A percentile compares a stretch with the other conserved stretches of the same genome.
Conservation (phyloP, 1,140 invertebrate genomes). For the Nebria ingens region DNA sequence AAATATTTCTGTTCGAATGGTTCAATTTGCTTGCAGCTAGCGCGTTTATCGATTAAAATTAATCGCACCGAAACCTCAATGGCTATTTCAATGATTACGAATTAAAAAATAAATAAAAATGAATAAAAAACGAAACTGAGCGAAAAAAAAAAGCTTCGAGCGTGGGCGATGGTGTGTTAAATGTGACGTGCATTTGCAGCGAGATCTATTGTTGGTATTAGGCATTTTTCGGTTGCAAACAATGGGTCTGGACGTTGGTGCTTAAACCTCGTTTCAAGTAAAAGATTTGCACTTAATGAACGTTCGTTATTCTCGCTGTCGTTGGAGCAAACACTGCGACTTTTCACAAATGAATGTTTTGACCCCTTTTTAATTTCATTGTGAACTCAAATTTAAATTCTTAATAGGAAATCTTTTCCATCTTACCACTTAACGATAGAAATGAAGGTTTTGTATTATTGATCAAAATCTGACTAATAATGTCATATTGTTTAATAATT, state of each 20-base stretch:
- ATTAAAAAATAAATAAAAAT: no score
- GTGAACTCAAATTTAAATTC: no score
- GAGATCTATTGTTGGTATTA: slow-evolving; percentile 10
- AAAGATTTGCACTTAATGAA: background rate
- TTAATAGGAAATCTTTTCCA: no score
- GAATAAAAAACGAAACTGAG: no score
- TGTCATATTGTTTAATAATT: no score
- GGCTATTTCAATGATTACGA: slow-evolving; percentile 16
- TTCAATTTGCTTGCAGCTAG: background rate
- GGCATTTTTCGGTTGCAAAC: slow-evolving; percentile 11
- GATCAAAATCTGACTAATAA: no score
- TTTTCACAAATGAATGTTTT: no score
- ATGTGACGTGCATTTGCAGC: slow-evolving; percentile 5
- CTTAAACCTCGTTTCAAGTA: background rate
- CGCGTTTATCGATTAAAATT: slow-evolving; percentile 16
- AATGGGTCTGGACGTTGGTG: background rate
- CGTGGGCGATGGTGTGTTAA: slow-evolving; percentile 4
- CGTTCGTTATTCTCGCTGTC: background rate
- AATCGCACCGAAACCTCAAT: slow-evolving; percentile 16
- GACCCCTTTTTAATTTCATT: no score
- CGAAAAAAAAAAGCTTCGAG: background rate
- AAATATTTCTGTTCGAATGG: background rate
- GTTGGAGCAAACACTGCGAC: no score
- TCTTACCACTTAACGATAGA: no score
- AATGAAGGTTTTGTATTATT: no score